These are phyloP conservation scores for Zaprionus ornatus DNA, from an alignment of 1,140 invertebrate species.

Conservation along the genomic window DNA sequence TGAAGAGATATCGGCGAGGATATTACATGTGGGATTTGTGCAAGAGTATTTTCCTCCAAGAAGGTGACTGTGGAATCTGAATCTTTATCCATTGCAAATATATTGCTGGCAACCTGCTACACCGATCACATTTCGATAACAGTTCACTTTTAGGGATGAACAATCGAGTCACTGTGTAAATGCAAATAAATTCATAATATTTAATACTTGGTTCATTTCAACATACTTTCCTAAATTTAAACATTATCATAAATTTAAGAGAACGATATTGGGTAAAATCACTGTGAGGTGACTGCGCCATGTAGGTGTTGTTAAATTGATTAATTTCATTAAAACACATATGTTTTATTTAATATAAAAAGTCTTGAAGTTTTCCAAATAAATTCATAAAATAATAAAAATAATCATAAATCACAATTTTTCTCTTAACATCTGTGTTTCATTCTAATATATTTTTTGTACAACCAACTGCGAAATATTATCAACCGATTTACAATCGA, in stretches of 20 bases:
- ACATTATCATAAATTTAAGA: not conserved
- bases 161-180: too few relatives aligned
- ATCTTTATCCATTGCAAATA: conserved; percentile 75
- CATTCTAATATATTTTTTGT: conserved; percentile 2
- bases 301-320: too few relatives aligned
- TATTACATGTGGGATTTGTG: conserved; percentile 94
- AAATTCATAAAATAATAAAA: not conserved
- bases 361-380: not conserved
- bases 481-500: not conserved
- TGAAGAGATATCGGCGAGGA: conserved; percentile 95
- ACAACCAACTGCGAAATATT: not conserved
- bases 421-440: not conserved
- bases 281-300: too few relatives aligned
- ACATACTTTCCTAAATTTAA: not conserved
- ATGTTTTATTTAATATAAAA: too few relatives aligned
- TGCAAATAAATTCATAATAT: too few relatives aligned
- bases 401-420: not conserved
- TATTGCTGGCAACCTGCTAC: conserved; percentile 10
- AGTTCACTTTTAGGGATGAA: conserved; percentile 1
- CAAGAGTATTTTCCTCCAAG: conserved; percentile 94
- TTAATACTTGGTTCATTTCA: too few relatives aligned
- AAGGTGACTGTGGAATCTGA: conserved; percentile 91
- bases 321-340: too few relatives aligned
- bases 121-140: conserved; percentile 21
- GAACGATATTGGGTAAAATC: too few relatives aligned